These are phyloP conservation scores for Xanthia togata DNA, from an alignment of 2,888 invertebrate species.

Conservation along the genomic window DNA sequence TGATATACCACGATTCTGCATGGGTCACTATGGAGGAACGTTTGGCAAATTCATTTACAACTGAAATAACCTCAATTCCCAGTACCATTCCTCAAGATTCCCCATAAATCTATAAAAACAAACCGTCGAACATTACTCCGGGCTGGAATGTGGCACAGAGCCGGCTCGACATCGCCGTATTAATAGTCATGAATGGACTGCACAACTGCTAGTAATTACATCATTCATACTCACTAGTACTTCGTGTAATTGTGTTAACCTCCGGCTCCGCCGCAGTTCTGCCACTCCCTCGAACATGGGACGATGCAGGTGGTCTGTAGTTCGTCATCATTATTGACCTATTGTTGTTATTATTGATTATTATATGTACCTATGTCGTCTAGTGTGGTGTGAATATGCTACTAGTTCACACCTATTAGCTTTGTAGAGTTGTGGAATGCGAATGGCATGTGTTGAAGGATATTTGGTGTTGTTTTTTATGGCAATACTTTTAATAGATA, in stretches of 20 bases:
- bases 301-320: background rate
- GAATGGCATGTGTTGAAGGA: background rate
- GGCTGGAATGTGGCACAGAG: slow-evolving; percentile 52
- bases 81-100: slow-evolving; percentile 29
- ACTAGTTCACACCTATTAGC: background rate
- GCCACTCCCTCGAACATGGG: slow-evolving; percentile 9
- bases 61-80: slow-evolving; percentile 27
- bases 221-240: slow-evolving; percentile 71
- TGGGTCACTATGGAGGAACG: background rate
- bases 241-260: slow-evolving; percentile 73
- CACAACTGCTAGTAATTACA: slow-evolving; percentile 76
- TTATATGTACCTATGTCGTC: background rate
- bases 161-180: slow-evolving; percentile 70
- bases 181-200: slow-evolving; percentile 80
- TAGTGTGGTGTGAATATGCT: background rate
- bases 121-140: slow-evolving; percentile 24
- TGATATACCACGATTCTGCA: background rate
- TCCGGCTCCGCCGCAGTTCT: slow-evolving; percentile 61
- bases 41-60: slow-evolving; percentile 18
- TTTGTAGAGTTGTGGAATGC: background rate
- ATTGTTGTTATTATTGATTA: slow-evolving; percentile 4
- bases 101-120: slow-evolving; percentile 44
- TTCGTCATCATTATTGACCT: background rate
- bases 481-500: background rate
- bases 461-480: background rate